Evolutionary conservation across 2,888 invertebrate genomes (phyloP), one percentile per base, ranked within the genome.

Genomic region (Slavum lentiscoides): DNA sequence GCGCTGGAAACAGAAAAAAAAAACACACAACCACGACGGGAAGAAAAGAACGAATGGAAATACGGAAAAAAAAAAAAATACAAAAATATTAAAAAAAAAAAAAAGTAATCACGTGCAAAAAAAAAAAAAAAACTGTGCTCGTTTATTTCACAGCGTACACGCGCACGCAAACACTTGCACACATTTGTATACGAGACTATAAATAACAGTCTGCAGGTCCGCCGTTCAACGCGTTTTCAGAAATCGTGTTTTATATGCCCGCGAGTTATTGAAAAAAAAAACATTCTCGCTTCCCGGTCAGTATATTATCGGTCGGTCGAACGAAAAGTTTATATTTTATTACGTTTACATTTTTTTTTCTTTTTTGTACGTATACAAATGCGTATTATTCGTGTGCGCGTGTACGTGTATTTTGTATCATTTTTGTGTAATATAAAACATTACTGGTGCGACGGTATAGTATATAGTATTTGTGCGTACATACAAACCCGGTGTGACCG

Each of bases 1-100:
- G 86, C 82, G 86, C 87, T 87, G 85, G 83, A 85, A 85, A 82
- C 80, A 81, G 72, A 76, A 81, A 80, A 69, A 23, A 55, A 67
- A 82, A 61, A 49, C 49, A 49, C 49, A 49, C 30, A n/a, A 37
- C 58, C 66, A 17, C 59, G 43, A 43, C 67, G 75, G 75, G 75
- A 67, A 67, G 75, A 75, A 43, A n/a, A 1, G 30, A 13, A 49
- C 49, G 49, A 49, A 43, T 1, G 11, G 9, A 43, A 43, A 11
- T 9, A 43, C 43, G 13, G 11, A 4, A 19, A 55, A 19, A 55
- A 55, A 5, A 55, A 55, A 19, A 55, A 7, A 7, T 39, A 19
- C 11, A 49, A 49, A 3, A 49, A 19, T 7, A 53, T 53, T 9
- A 53, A 74, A 53, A 2, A 53, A 19, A 23, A 62, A 53, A 19